Percentiles rank a stretch among this genome's conserved stretches.
Conservation (phyloP, 2,113 vertebrate genomes). For the Cairina moschata region DNA sequence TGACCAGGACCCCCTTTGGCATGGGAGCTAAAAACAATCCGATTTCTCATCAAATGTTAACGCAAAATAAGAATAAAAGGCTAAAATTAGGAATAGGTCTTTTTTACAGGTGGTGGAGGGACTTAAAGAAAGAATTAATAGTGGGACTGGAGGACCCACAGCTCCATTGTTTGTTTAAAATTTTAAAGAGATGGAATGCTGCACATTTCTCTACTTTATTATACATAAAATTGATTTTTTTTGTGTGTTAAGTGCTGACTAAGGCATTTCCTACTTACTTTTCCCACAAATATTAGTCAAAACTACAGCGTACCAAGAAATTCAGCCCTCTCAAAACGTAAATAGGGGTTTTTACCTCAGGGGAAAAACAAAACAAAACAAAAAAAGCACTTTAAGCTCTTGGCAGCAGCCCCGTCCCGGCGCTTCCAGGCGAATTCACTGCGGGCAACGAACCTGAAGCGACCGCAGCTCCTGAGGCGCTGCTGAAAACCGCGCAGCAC, state of each 20-base stretch:
- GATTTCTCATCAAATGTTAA: fast-evolving
- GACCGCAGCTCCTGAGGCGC: fast-evolving
- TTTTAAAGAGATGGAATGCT: neutral
- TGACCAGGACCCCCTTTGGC: neutral
- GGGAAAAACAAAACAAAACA: neutral
- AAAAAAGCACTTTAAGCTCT: neutral
- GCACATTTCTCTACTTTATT: neutral
- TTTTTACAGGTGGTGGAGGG: neutral
- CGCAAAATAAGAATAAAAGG: neutral
- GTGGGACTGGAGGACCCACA: neutral
- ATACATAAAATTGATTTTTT: neutral
- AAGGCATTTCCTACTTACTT: neutral
- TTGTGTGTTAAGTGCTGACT: neutral
- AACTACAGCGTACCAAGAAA: neutral
- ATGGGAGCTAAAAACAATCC: neutral
- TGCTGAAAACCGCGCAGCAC: neutral
- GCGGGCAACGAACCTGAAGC: neutral
- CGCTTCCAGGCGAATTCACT: neutral
- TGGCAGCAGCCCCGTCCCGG: neutral
- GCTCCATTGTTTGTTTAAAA: too few relatives aligned
- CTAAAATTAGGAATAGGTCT: neutral
- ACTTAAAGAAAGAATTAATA: neutral
- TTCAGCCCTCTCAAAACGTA: neutral
- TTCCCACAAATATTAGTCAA: neutral
- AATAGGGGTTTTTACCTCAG: neutral